A percentile compares a stretch with the other conserved stretches of the same genome.
phyloP scores from a whole-genome alignment of 1,140 invertebrate species.

The Pogonognathellus flavescens region DNA sequence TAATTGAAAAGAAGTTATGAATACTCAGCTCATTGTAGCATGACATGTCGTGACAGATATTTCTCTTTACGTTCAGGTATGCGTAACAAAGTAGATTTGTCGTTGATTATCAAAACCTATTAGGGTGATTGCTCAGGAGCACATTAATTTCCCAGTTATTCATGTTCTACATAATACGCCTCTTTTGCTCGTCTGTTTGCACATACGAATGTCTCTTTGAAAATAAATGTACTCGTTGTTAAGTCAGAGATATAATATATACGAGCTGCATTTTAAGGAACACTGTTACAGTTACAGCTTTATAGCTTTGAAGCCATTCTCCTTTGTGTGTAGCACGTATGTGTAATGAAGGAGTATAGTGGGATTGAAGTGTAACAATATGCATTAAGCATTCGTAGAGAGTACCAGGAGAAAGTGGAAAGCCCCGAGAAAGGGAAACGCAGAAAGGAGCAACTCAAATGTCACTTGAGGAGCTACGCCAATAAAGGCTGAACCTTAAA shows the following conservation, averaged over 20 bases:
- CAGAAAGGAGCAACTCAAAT: constrained; percentile 4
- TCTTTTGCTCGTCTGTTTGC: neutral
- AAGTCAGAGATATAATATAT: no score
- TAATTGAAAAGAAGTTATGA: neutral
- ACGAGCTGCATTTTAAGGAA: no score
- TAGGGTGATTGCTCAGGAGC: constrained; percentile 24
- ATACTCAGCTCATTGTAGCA: neutral
- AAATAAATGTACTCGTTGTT: neutral
- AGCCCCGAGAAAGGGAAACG: no score
- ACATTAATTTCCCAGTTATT: constrained; percentile 11
- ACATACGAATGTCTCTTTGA: neutral
- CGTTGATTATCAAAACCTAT: constrained; percentile 25
- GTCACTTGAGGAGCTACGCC: constrained; percentile 31
- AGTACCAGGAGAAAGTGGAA: neutral
- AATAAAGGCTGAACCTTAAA: constrained; percentile 28
- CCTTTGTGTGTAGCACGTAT: neutral
- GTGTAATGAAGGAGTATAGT: neutral
- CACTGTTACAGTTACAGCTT: neutral
- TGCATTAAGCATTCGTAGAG: neutral
- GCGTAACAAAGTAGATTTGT: constrained; percentile 21
- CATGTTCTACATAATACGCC: neutral
- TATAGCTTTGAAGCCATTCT: neutral
- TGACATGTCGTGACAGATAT: constrained; percentile 32
- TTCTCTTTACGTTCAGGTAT: constrained; percentile 4
- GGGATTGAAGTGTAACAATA: neutral